A percentile compares a stretch with the other conserved stretches of the same genome.
Evolutionary conservation across 2,113 vertebrate species (phyloP).

Genomic region (Phyllostomus discolor): DNA sequence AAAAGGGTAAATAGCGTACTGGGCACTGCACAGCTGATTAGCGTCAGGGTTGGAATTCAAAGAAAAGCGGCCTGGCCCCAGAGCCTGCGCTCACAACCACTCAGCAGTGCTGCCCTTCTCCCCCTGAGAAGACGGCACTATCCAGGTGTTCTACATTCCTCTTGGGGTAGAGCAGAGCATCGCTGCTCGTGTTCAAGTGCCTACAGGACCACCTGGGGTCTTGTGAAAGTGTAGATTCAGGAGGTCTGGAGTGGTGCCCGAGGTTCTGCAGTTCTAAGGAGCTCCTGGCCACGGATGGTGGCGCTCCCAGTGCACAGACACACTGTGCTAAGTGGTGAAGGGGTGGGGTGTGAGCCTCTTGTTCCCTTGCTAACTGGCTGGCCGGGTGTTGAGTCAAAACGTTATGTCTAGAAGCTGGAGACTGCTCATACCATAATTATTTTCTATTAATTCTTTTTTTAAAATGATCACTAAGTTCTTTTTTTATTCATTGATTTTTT

Average conservation of each 20-base stretch:
- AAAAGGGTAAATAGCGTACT: not conserved
- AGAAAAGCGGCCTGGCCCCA: not conserved
- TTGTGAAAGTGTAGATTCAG: not conserved
- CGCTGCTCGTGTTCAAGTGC: constrained; percentile 4
- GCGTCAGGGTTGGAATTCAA: not conserved
- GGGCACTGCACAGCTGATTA: not conserved
- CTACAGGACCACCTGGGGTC: not conserved
- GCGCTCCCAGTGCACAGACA: not conserved
- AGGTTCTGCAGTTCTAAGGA: not conserved
- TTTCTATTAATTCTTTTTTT: too few species aligned
- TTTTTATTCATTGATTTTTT: too few species aligned
- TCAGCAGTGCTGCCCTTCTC: not conserved
- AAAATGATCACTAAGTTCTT: too few species aligned
- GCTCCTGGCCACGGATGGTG: not conserved
- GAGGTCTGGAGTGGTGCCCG: not conserved
- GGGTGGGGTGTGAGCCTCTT: not conserved
- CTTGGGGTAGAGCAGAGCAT: not conserved
- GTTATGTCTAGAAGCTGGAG: not conserved
- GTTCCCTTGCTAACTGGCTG: not conserved
- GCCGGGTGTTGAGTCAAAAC: not conserved
- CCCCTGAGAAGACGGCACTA: not conserved
- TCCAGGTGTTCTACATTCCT: not conserved
- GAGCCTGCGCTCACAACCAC: not conserved
- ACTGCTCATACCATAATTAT: not conserved
- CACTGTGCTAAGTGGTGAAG: not conserved